Conservation (phyloP, 2,113 vertebrate species). For the Recurvirostra avosetta region DNA sequence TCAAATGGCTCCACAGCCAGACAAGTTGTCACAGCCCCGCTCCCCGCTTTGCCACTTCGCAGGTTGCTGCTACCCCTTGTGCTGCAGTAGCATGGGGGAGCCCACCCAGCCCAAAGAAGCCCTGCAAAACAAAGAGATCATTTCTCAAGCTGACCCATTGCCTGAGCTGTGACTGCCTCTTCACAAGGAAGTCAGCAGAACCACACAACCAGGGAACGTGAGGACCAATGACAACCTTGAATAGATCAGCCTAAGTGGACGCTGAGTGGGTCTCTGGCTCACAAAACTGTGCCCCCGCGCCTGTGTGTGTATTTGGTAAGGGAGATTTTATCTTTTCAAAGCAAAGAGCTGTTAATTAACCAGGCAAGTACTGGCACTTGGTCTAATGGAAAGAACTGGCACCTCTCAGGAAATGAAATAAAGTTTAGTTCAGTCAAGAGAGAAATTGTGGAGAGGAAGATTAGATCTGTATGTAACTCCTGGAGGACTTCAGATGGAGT, state of each 20-base stretch:
- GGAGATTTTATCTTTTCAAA: not conserved
- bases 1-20: not conserved
- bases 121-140: not conserved
- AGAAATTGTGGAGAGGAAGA: not conserved
- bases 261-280: fast-evolving
- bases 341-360: not conserved
- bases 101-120: not conserved
- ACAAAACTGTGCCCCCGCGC: not conserved
- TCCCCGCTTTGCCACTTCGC: not conserved
- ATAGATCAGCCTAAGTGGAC: not conserved
- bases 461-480: not conserved
- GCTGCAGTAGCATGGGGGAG: not conserved
- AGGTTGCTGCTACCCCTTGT: not conserved
- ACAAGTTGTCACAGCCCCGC: not conserved
- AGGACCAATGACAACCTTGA: not conserved
- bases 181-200: not conserved
- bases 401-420: not conserved
- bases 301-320: not conserved
- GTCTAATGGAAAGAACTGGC: not conserved
- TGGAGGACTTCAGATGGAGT: not conserved
- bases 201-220: fast-evolving
- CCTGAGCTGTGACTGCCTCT: not conserved
- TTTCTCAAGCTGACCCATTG: not conserved
- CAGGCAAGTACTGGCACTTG: not conserved
- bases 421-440: not conserved